Conservation (phyloP, 2,888 invertebrate genomes). For the Tortricodes alternella region DNA sequence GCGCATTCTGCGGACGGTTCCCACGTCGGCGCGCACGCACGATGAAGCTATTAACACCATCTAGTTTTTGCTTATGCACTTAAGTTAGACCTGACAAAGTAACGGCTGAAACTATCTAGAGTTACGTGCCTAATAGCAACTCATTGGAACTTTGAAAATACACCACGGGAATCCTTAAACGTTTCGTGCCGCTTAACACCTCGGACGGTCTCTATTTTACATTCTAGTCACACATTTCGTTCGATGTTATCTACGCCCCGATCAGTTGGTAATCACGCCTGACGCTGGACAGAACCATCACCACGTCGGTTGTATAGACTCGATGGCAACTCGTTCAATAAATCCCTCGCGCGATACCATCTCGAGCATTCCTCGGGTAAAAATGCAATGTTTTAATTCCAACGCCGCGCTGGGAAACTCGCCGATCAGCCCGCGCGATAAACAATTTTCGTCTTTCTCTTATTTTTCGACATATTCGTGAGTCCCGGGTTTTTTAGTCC, state of each 20-base stretch:
- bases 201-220: background rate
- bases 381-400: constrained; percentile 79
- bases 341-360: constrained; percentile 54
- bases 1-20: constrained; percentile 15
- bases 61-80: constrained; percentile 14
- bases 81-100: background rate
- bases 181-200: background rate
- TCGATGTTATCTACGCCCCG: constrained; percentile 7
- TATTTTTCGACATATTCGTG: constrained; percentile 36
- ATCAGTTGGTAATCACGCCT: constrained; percentile 16
- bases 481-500: constrained; percentile 45
- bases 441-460: constrained; percentile 44
- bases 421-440: constrained; percentile 52
- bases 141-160: background rate
- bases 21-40: constrained; percentile 12
- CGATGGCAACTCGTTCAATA: constrained; percentile 31
- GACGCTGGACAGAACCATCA: constrained; percentile 17
- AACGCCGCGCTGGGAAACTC: constrained; percentile 52
- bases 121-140: background rate
- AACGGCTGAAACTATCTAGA: background rate
- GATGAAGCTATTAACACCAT: constrained; percentile 32
- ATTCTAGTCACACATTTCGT: constrained; percentile 11
- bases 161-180: background rate
- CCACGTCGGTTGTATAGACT: constrained; percentile 1
- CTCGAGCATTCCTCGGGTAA: constrained; percentile 43